Conservation (phyloP, 2,888 invertebrate genomes). For the Polymixis flavicincta region DNA sequence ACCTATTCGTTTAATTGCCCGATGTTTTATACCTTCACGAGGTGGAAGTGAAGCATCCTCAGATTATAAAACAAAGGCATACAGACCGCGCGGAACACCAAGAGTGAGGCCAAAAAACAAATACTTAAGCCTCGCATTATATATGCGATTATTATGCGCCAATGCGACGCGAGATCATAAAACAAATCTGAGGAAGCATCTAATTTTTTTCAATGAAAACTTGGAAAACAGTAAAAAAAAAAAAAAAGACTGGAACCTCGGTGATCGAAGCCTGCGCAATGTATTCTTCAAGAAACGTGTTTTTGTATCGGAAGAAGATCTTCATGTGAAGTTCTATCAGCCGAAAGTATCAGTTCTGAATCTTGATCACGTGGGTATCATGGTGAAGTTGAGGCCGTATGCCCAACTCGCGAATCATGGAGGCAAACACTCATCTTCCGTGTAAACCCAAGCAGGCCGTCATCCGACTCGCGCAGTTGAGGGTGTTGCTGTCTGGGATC, state of each 20-base stretch:
- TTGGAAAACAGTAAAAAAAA: slow-evolving; percentile 16
- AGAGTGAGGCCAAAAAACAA: no score
- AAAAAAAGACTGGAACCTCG: slow-evolving; percentile 19
- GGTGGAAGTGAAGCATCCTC: slow-evolving; percentile 13
- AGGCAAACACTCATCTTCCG: slow-evolving; percentile 33
- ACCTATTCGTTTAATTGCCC: slow-evolving; percentile 20
- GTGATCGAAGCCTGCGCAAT: slow-evolving; percentile 27
- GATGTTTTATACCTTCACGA: slow-evolving; percentile 40
- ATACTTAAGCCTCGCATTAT: no score
- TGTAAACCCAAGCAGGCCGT: neutral
- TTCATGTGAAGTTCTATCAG: slow-evolving; percentile 35
- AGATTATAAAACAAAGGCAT: no score
- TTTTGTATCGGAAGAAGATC: no score
- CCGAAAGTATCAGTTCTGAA: slow-evolving; percentile 10
- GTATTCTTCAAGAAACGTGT: slow-evolving; percentile 15
- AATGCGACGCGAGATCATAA: no score
- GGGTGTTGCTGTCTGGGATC: slow-evolving; percentile 38
- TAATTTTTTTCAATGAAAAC: slow-evolving; percentile 7
- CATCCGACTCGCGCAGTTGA: slow-evolving; percentile 23
- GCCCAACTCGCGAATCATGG: slow-evolving; percentile 4
- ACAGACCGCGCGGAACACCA: no score
- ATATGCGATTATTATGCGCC: no score
- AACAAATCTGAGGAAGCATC: no score
- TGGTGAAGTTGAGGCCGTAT: slow-evolving; percentile 23
- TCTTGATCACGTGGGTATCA: slow-evolving; percentile 34